Evolutionary conservation across 2,888 invertebrate species (phyloP), one percentile per base, ranked within the genome.

Genomic region (Athalia cordata): DNA sequence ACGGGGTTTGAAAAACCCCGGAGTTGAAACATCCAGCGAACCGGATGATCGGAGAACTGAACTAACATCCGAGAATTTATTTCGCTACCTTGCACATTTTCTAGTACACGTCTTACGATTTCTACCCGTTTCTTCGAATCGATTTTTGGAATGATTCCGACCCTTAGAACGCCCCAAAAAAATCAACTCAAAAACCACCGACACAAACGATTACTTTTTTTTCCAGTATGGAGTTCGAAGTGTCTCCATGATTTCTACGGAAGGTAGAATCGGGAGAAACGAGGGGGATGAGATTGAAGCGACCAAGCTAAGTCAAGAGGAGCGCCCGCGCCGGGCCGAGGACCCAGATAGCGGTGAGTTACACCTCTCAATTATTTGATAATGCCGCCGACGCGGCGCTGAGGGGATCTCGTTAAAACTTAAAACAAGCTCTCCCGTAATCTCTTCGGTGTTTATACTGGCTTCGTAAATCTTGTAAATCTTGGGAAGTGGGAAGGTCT

Each of bases 361-460:
- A 89, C 89, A 89, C 86, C 88, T 88, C 90, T 90, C 90, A 90
- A 90, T 90, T 90, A 90, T 90, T 90, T 90, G 90, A 89, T 90
- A 90, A 90, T 90, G 89, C 87, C 87, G 85, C 86, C 88, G 89
- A 86, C 88, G 88, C 86, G 84, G 86, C 85, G 87, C 86, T 86
- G 86, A 87, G 87, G 88, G 87, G 87, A 88, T 86, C 89, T 89
- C 90, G 89, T 90, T 90, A 90, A 90, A 89, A 90, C 89, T 90
- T 89, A 87, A 88, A 89, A 88, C 87, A 87, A 84, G 89, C 87
- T 89, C 87, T 87, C 85, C 87, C 85, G 89, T 89, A 90, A 90
- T 90, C 90, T 89, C 83, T 85, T 86, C 87, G 86, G 90, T 89
- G 89, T 90, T 89, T 90, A 89, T 89, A 88, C 86, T 85, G 84